These are phyloP conservation scores for Ictalurus furcatus DNA, from an alignment of 2,113 vertebrate species.

Conservation along the genomic window DNA sequence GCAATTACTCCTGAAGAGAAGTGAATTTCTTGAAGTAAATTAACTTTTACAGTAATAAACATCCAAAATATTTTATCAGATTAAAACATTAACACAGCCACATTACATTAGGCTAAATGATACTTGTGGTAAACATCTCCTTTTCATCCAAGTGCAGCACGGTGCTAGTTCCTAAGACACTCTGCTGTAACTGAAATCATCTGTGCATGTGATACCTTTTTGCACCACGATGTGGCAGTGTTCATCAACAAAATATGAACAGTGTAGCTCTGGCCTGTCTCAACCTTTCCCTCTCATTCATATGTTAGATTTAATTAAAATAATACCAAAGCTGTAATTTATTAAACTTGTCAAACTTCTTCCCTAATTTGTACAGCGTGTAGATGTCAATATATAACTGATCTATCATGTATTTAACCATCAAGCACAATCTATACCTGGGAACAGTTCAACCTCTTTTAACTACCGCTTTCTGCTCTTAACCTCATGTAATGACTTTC, in stretches of 20 bases:
- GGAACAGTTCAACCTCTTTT: neutral
- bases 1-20: neutral
- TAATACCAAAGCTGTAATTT: neutral
- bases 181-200: neutral
- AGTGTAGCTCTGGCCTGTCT: neutral
- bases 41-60: neutral
- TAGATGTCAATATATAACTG: neutral
- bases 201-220: slow-evolving; percentile 16
- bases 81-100: neutral
- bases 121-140: neutral
- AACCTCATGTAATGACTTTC: neutral
- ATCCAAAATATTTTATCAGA: neutral
- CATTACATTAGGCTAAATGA: neutral
- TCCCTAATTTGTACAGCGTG: neutral
- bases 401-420: neutral
- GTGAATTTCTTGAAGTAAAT: neutral
- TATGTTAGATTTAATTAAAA: neutral
- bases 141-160: neutral
- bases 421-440: neutral
- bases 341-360: neutral
- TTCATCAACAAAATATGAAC: slow-evolving; percentile 54
- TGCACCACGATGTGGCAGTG: slow-evolving; percentile 64
- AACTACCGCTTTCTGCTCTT: neutral
- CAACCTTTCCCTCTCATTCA: neutral
- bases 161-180: neutral